These are phyloP conservation scores for Riptortus pedestris DNA, from an alignment of 1,140 invertebrate genomes.

Conservation along the genomic window DNA sequence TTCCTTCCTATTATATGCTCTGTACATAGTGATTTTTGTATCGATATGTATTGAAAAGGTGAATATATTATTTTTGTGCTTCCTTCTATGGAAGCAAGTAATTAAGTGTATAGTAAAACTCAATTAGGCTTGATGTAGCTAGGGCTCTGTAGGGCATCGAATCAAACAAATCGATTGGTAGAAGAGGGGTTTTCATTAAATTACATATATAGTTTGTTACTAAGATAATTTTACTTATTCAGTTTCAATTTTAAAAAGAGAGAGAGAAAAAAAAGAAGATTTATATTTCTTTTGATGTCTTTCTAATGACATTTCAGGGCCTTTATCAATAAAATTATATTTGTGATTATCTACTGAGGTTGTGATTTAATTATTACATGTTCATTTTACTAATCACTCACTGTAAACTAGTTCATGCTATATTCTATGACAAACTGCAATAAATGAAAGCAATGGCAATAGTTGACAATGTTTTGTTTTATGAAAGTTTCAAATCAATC, in stretches of 20 bases:
- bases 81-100: slow-evolving; percentile 16
- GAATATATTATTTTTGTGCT: slow-evolving; percentile 21
- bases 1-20: slow-evolving; percentile 21
- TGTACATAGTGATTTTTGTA: slow-evolving; percentile 22
- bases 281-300: neutral
- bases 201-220: slow-evolving; percentile 1
- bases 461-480: neutral
- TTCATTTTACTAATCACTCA: neutral
- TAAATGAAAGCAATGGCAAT: neutral
- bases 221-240: neutral
- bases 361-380: slow-evolving; percentile 1
- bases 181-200: neutral
- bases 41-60: slow-evolving; percentile 21
- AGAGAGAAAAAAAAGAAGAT: too few species aligned
- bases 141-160: slow-evolving; percentile 20
- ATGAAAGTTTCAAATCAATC: neutral
- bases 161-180: slow-evolving; percentile 20
- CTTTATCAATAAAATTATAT: slow-evolving; percentile 10
- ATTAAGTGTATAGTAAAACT: slow-evolving; percentile 22
- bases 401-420: neutral
- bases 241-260: too few species aligned
- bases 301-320: slow-evolving; percentile 4
- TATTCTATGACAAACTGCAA: neutral
- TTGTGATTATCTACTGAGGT: slow-evolving; percentile 13
- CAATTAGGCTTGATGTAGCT: slow-evolving; percentile 21